phyloP scores from a whole-genome alignment of 2,113 vertebrate species.

The Ptychochromis oligacanthus region DNA sequence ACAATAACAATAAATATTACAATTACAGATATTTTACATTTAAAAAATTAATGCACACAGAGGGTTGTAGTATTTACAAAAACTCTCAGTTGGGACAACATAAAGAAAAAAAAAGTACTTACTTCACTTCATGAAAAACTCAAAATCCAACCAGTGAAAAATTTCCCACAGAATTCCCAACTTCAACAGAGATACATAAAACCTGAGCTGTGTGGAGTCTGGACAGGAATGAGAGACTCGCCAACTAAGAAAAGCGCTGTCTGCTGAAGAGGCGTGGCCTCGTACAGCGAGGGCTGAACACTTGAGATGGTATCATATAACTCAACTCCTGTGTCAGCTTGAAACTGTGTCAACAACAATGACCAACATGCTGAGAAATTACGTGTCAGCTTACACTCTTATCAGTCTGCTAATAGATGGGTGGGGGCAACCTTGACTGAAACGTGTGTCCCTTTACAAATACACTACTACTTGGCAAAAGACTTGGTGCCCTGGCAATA shows the following conservation, averaged over 20 bases:
- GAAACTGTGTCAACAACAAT: slow-evolving; percentile 72
- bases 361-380: slow-evolving; percentile 33
- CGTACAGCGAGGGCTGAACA: slow-evolving; percentile 38
- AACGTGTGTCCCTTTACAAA: neutral
- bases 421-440: neutral
- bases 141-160: slow-evolving; percentile 28
- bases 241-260: slow-evolving; percentile 49
- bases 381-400: slow-evolving; percentile 27
- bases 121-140: slow-evolving; percentile 31
- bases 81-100: neutral
- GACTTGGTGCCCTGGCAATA: neutral
- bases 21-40: neutral
- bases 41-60: neutral
- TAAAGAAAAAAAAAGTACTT: slow-evolving; percentile 24
- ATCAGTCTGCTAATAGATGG: slow-evolving; percentile 21
- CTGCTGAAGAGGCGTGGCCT: slow-evolving; percentile 67
- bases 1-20: neutral
- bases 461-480: neutral
- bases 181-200: slow-evolving; percentile 23
- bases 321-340: slow-evolving; percentile 40
- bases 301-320: slow-evolving; percentile 61
- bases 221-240: slow-evolving; percentile 57
- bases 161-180: neutral
- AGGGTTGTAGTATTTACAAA: neutral
- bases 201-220: slow-evolving; percentile 29